These are phyloP conservation scores for Speoplatyrhinus poulsoni DNA, from an alignment of 2,113 vertebrate species.

Conservation along the genomic window DNA sequence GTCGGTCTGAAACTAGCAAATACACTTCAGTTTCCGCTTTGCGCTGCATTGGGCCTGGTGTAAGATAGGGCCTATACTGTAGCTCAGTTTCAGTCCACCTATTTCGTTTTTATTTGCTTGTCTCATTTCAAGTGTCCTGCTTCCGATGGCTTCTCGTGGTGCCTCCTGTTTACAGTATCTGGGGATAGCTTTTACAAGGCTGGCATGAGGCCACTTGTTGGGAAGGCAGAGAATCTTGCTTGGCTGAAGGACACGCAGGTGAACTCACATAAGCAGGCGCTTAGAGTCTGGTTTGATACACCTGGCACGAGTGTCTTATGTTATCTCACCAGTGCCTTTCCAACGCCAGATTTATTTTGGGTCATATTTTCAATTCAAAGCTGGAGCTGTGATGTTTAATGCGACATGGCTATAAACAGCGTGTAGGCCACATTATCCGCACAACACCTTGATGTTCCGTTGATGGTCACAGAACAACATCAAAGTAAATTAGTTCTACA, in stretches of 20 bases:
- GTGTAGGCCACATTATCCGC: conserved; percentile 12
- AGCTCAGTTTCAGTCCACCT: conserved; percentile 15
- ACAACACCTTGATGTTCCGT: not conserved
- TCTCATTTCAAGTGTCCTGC: conserved; percentile 27
- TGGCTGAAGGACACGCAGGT: conserved; percentile 36
- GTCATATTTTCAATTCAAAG: conserved; percentile 9
- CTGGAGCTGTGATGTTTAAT: not conserved
- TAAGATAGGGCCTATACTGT: too few relatives aligned
- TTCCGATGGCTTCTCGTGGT: conserved; percentile 35
- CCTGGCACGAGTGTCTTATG: not conserved
- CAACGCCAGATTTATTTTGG: conserved; percentile 4
- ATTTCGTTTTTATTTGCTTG: not conserved
- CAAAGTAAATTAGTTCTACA: conserved; percentile 18
- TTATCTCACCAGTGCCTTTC: not conserved
- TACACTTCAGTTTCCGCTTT: too few relatives aligned
- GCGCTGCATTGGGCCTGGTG: too few relatives aligned
- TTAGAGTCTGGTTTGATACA: not conserved
- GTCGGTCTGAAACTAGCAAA: too few relatives aligned
- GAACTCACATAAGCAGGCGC: not conserved
- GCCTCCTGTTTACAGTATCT: conserved; percentile 31
- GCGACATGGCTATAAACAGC: conserved; percentile 27
- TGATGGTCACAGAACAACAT: conserved; percentile 12
- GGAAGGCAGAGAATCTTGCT: conserved; percentile 6
- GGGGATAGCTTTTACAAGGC: conserved; percentile 23
- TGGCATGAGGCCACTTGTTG: conserved; percentile 40